Conservation (phyloP, 2,888 invertebrate genomes). For the Eudemis profundana region DNA sequence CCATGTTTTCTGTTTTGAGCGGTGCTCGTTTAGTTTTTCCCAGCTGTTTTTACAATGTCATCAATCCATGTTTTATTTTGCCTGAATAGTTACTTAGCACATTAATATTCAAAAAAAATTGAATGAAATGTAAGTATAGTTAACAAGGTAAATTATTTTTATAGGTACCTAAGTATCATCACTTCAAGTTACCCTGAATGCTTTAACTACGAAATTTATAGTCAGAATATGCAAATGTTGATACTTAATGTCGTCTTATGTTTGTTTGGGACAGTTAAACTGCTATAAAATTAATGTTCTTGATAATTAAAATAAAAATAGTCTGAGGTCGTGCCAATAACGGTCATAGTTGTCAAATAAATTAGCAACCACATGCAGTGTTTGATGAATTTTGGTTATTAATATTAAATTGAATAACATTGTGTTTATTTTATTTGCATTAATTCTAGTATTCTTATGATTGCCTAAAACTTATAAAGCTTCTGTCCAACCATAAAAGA, state of each 20-base stretch:
- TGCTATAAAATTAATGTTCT: slow-evolving; percentile 41
- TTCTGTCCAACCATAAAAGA: too few relatives aligned
- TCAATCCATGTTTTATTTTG: too few relatives aligned
- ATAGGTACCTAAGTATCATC: slow-evolving; percentile 1
- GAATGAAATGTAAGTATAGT: neutral
- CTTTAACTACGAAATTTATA: slow-evolving; percentile 33
- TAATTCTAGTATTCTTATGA: too few relatives aligned
- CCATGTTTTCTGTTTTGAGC: too few relatives aligned
- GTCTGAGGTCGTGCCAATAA: slow-evolving; percentile 30
- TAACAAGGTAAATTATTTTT: neutral
- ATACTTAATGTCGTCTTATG: slow-evolving; percentile 34
- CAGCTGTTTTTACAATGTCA: too few relatives aligned
- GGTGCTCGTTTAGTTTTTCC: too few relatives aligned
- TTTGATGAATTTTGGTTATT: neutral
- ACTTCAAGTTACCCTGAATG: neutral
- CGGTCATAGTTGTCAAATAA: slow-evolving; percentile 37
- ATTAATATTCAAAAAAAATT: too few relatives aligned
- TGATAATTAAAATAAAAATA: slow-evolving; percentile 41
- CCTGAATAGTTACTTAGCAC: too few relatives aligned
- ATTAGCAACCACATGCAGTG: slow-evolving; percentile 20
- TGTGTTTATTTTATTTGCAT: too few relatives aligned
- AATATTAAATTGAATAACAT: too few relatives aligned
- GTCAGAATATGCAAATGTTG: slow-evolving; percentile 41
- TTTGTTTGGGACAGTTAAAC: slow-evolving; percentile 41
- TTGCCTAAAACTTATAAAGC: too few relatives aligned